These are phyloP conservation scores for Urocolius indicus DNA, from an alignment of 2,113 vertebrate genomes.

Conservation along the genomic window DNA sequence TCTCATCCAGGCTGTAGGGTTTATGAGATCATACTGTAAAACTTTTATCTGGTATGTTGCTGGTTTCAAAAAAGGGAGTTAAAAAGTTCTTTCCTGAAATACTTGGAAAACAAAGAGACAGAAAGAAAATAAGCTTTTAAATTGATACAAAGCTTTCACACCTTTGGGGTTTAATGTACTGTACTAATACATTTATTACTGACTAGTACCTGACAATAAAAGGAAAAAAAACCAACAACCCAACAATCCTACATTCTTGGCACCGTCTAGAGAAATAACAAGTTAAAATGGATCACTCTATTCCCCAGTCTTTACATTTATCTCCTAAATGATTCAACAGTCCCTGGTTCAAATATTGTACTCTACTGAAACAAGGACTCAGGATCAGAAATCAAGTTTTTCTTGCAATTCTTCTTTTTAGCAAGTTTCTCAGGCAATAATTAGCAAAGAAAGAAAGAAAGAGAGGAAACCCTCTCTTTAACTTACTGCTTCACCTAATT, in stretches of 20 bases:
- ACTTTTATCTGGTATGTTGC: neutral
- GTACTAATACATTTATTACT: constrained; percentile 5
- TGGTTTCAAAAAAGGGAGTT: neutral
- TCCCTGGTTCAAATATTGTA: constrained; percentile 21
- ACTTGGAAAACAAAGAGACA: neutral
- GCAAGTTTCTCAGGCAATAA: constrained; percentile 46
- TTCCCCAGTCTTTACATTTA: constrained; percentile 15
- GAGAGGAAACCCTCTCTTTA: neutral
- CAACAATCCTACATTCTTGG: constrained; percentile 42
- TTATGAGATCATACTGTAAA: neutral
- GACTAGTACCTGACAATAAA: constrained; percentile 34
- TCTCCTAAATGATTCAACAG: neutral
- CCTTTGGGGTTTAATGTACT: constrained; percentile 29
- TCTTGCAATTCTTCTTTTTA: constrained; percentile 31
- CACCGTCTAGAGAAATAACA: constrained; percentile 29
- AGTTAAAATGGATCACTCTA: neutral
- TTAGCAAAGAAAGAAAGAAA: constrained; percentile 22
- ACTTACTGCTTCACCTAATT: constrained; percentile 56
- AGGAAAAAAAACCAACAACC: neutral
- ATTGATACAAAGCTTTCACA: constrained; percentile 32
- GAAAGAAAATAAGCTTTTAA: constrained; percentile 14
- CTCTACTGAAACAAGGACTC: constrained; percentile 52
- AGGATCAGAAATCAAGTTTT: constrained; percentile 33
- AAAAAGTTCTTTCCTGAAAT: neutral
- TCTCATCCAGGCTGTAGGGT: neutral